A percentile compares a stretch with the other conserved stretches of the same genome.
Evolutionary conservation across 1,140 invertebrate species (phyloP).

Genomic region (Bombus picipes): DNA sequence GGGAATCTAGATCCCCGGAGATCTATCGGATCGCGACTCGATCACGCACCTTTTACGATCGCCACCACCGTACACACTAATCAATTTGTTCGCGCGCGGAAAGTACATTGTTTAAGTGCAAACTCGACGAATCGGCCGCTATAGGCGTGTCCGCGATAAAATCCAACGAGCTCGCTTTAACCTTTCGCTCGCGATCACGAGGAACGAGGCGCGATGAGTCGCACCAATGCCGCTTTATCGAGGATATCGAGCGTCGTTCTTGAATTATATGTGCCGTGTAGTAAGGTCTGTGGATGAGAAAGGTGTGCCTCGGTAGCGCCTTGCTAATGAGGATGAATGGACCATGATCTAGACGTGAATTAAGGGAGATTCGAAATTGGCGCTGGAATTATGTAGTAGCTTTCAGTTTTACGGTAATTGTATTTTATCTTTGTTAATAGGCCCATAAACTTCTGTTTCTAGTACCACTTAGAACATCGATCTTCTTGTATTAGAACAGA

Average conservation of each 20-base stretch:
- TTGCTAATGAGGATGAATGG: slow-evolving; percentile 23
- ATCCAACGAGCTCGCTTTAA: slow-evolving; percentile 60
- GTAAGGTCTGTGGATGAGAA: neutral
- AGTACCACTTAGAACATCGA: neutral
- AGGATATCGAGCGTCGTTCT: slow-evolving; percentile 26
- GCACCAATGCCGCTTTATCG: slow-evolving; percentile 46
- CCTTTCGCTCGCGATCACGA: slow-evolving; percentile 43
- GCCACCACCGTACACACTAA: slow-evolving; percentile 18
- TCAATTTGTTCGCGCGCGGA: slow-evolving; percentile 51
- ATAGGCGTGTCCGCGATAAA: slow-evolving; percentile 58
- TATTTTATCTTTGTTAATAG: neutral
- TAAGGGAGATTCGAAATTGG: neutral
- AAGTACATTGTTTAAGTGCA: slow-evolving; percentile 56
- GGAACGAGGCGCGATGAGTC: slow-evolving; percentile 42
- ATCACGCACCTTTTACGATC: slow-evolving; percentile 25
- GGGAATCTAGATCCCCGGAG: neutral
- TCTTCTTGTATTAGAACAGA: neutral
- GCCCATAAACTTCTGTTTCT: neutral
- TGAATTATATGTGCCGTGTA: slow-evolving; percentile 34
- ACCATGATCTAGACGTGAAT: neutral
- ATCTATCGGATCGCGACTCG: neutral
- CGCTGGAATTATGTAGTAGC: neutral
- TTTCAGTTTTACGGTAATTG: neutral
- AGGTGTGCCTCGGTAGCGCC: slow-evolving; percentile 12
- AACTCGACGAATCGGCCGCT: slow-evolving; percentile 47